Percentiles rank a stretch among this genome's conserved stretches.
Conservation (phyloP, 2,888 invertebrate species). For the Anaspis maculata region DNA sequence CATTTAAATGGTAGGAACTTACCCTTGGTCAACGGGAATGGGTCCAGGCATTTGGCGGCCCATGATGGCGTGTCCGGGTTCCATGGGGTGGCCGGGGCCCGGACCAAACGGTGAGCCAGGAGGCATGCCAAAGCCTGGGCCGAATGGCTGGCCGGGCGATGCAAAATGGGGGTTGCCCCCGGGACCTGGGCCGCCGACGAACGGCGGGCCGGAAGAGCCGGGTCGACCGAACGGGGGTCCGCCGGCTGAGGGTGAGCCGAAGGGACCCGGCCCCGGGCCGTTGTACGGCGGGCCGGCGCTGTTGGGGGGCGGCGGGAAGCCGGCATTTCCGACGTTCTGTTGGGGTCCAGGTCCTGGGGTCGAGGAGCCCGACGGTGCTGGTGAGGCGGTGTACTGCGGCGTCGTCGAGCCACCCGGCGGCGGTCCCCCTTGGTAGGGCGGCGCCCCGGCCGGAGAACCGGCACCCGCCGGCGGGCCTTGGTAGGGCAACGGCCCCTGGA, state of each 20-base stretch:
- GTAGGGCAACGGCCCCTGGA: slow-evolving; percentile 50
- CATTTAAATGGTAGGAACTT: slow-evolving; percentile 43
- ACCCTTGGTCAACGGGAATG: slow-evolving; percentile 75
- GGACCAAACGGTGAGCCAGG: slow-evolving; percentile 64
- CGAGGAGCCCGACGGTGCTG: slow-evolving; percentile 73
- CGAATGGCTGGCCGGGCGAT: slow-evolving; percentile 53
- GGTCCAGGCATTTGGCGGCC: slow-evolving; percentile 58
- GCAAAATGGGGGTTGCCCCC: slow-evolving; percentile 61
- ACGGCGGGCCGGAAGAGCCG: slow-evolving; percentile 63
- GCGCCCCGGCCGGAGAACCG: slow-evolving; percentile 66
- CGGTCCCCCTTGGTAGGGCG: slow-evolving; percentile 59
- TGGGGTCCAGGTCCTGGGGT: slow-evolving; percentile 60
- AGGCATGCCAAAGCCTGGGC: slow-evolving; percentile 58
- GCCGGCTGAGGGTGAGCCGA: slow-evolving; percentile 59
- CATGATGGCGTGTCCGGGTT: slow-evolving; percentile 52
- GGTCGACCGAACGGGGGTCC: slow-evolving; percentile 56
- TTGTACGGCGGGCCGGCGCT: slow-evolving; percentile 56
- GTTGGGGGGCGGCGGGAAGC: slow-evolving; percentile 50
- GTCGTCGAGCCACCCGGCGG: slow-evolving; percentile 63
- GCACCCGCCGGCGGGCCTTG: slow-evolving; percentile 66
- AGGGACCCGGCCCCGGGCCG: slow-evolving; percentile 57
- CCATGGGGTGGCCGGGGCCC: slow-evolving; percentile 53
- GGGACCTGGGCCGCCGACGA: slow-evolving; percentile 55
- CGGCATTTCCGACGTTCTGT: slow-evolving; percentile 47
- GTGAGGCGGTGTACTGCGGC: slow-evolving; percentile 80